Percentiles rank a stretch among this genome's conserved stretches.
These are phyloP conservation scores for Nestor notabilis DNA, from an alignment of 2,113 vertebrate genomes.

Conservation along the genomic window DNA sequence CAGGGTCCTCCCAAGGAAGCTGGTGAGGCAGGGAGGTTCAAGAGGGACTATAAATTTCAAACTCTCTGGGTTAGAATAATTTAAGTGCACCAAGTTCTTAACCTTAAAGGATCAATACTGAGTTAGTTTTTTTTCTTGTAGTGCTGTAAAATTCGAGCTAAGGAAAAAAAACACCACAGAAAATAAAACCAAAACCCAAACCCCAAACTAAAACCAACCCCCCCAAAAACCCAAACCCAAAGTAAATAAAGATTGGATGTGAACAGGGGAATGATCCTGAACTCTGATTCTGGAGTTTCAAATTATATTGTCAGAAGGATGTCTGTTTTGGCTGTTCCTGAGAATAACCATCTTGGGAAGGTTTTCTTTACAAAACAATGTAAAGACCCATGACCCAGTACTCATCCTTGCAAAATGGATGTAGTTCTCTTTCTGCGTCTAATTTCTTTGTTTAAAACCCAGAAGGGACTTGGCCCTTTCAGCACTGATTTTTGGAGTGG, in stretches of 20 bases:
- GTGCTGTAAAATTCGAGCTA: slow-evolving; percentile 22
- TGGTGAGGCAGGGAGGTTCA: slow-evolving; percentile 82
- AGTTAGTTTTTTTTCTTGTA: neutral
- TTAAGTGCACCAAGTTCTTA: slow-evolving; percentile 69
- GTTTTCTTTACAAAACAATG: neutral
- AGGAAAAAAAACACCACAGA: neutral
- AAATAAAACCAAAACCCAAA: neutral
- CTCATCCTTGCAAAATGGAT: slow-evolving; percentile 3
- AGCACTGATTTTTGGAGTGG: neutral
- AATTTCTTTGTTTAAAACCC: slow-evolving; percentile 16
- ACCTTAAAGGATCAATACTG: slow-evolving; percentile 72
- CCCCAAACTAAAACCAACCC: neutral
- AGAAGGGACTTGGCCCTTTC: neutral
- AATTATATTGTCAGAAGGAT: neutral
- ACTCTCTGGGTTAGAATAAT: slow-evolving; percentile 80
- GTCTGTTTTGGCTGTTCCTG: slow-evolving; percentile 3
- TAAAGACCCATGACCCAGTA: neutral
- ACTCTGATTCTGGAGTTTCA: neutral
- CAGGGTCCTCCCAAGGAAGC: slow-evolving; percentile 87
- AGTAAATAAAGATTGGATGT: slow-evolving; percentile 41
- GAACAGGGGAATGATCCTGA: neutral
- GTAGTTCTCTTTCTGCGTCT: neutral
- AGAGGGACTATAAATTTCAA: slow-evolving; percentile 83
- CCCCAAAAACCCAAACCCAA: neutral
- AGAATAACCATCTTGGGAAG: neutral